Evolutionary conservation across 1,140 invertebrate genomes (phyloP).

Genomic region (Anadara kagoshimensis): DNA sequence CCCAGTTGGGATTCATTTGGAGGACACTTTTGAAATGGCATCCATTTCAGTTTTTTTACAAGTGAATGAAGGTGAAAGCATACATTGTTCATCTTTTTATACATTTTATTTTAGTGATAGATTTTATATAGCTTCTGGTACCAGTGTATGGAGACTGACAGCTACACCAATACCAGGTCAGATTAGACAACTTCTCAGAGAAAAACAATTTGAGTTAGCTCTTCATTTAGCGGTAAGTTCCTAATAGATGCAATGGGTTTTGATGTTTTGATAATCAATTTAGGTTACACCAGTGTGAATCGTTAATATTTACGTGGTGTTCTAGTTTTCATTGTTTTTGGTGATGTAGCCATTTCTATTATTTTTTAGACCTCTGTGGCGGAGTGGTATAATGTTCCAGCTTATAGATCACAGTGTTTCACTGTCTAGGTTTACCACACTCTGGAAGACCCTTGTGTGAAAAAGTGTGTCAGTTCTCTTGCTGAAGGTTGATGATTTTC

Average conservation of each 20-base stretch:
- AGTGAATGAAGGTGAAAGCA: no score
- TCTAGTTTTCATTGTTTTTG: no score
- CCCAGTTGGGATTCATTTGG: no score
- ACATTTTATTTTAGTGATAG: conserved; percentile 82
- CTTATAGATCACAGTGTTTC: not conserved
- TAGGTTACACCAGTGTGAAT: no score
- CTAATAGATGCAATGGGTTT: not conserved
- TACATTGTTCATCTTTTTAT: no score
- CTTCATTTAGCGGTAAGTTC: conserved; percentile 89
- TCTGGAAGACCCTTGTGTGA: no score
- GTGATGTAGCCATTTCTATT: not conserved
- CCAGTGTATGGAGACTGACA: conserved; percentile 90
- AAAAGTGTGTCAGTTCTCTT: not conserved
- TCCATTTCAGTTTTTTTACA: no score
- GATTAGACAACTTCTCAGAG: conserved; percentile 85
- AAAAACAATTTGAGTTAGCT: conserved; percentile 96
- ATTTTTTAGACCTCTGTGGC: no score
- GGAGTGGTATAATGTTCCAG: not conserved
- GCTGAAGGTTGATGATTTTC: no score
- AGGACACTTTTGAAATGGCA: no score
- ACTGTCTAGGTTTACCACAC: not conserved
- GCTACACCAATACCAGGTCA: conserved; percentile 87
- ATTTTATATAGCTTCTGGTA: conserved; percentile 89
- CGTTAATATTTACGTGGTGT: no score
- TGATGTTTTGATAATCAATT: no score